Conservation (phyloP, 2,113 vertebrate genomes). For the Clarias macrocephalus region DNA sequence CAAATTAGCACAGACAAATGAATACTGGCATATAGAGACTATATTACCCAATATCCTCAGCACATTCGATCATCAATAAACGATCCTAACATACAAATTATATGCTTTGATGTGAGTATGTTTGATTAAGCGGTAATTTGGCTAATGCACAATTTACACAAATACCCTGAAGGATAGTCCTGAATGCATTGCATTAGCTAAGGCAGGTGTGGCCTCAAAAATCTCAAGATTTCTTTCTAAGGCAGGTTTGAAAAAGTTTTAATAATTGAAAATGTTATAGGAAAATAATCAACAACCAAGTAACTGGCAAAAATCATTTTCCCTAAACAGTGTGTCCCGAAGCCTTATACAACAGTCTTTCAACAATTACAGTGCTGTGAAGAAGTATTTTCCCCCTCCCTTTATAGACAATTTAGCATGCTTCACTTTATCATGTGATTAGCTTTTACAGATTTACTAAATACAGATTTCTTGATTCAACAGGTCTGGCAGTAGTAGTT, state of each 20-base stretch:
- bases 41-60: conserved; percentile 15
- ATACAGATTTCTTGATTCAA: too few relatives aligned
- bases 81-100: not conserved
- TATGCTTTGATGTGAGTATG: too few relatives aligned
- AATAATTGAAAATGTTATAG: not conserved
- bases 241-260: not conserved
- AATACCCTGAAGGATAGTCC: not conserved
- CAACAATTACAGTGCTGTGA: not conserved
- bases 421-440: too few relatives aligned
- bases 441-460: too few relatives aligned
- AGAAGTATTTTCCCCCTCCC: too few relatives aligned
- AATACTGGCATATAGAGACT: not conserved
- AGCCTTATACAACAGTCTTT: not conserved
- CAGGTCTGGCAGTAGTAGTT: too few relatives aligned
- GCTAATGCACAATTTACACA: not conserved
- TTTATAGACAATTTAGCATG: too few relatives aligned
- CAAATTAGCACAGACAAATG: conserved; percentile 44
- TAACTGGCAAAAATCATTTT: not conserved
- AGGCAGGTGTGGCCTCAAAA: not conserved
- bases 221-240: not conserved
- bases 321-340: not conserved
- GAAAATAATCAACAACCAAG: not conserved
- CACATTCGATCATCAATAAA: not conserved
- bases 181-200: not conserved
- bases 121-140: not conserved